phyloP scores from a whole-genome alignment of 92 coral and sea anemone species.

The Montipora capitata region DNA sequence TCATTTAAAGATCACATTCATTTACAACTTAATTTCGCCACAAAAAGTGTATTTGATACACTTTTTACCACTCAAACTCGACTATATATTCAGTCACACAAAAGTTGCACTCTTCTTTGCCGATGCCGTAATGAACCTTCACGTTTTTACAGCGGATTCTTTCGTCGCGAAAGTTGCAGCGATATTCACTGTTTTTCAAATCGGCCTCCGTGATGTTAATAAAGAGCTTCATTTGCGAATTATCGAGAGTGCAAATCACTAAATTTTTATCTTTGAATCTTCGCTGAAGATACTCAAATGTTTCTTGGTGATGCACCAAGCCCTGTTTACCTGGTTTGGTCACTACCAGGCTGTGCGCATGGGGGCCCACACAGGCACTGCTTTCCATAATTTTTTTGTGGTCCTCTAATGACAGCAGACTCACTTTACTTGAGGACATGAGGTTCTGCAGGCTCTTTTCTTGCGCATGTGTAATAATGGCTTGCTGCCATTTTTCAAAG shows the following conservation, averaged over 20 bases:
- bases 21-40: too few relatives aligned
- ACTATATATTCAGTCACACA: slow-evolving; percentile 81
- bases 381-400: slow-evolving; percentile 69
- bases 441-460: slow-evolving; percentile 84
- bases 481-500: slow-evolving; percentile 84
- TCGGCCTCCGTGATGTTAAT: slow-evolving; percentile 79
- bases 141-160: slow-evolving; percentile 80
- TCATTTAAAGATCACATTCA: too few relatives aligned
- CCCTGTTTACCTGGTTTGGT: slow-evolving; percentile 68
- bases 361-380: slow-evolving; percentile 87
- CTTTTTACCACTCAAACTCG: slow-evolving; percentile 89
- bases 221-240: slow-evolving; percentile 81
- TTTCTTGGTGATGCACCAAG: slow-evolving; percentile 74
- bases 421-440: slow-evolving; percentile 77
- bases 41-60: too few relatives aligned
- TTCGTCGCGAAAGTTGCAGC: slow-evolving; percentile 80
- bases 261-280: slow-evolving; percentile 80
- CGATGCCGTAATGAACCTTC: slow-evolving; percentile 82
- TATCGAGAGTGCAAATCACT: slow-evolving; percentile 66
- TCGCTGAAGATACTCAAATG: slow-evolving; percentile 79
- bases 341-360: slow-evolving; percentile 83
- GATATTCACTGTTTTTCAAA: slow-evolving; percentile 83
- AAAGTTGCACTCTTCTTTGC: slow-evolving; percentile 89
- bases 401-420: slow-evolving; percentile 84
- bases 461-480: slow-evolving; percentile 86